Evolutionary conservation across 2,797 vertebrate genomes (phyloP), one percentile per base, ranked within the genome.

Genomic region (Pteronotus mesoamericanus): DNA sequence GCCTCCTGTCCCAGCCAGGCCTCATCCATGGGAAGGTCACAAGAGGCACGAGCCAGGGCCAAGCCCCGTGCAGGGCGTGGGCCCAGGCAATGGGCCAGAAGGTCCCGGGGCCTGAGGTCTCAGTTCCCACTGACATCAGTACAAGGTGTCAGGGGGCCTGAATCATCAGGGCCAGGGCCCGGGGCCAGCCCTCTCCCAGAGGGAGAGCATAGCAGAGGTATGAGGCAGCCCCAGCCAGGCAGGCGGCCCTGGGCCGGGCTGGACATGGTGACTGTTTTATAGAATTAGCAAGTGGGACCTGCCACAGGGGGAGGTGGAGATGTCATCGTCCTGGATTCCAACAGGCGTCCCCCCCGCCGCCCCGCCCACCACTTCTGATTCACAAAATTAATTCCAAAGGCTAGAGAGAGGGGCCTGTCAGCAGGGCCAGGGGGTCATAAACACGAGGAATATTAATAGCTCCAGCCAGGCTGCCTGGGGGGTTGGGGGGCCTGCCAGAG

Each of bases 371-470:
- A 68, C 46, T 93, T 96, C 97, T 96, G 95, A 98, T 98, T 98
- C 97, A 98, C 96, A 98, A 97, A 97, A 97, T 97, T 97, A 94
- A 97, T 98, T 95, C 94, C 94, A 92, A 96, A 11, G 24, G 94
- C 96, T 92, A 78, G 42, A 92, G 93, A 97, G 94, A 86, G 57
- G 87, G 95, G 94, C 46, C 95, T 75, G 75, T 90, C 79, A 34
- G 46, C 88, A 39, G 55, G 94, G 90, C 96, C 92, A 89, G 61
- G 89, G 82, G 94, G 86, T 95, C 95, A 96, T 96, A 97, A 97
- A 96, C 96, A 94, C 79, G 3, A 69, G 82, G 78, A 94, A 90
- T 95, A 94, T 96, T 88, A 96, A 86, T 77, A 96, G 80, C 85
- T 72, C n/a, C 77, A 82, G 87, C 96, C 96, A 90, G 90, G 75